Percentiles rank a stretch among this genome's conserved stretches.
Conservation (phyloP, 2,113 vertebrate genomes). For the Rhinogobius similis region DNA sequence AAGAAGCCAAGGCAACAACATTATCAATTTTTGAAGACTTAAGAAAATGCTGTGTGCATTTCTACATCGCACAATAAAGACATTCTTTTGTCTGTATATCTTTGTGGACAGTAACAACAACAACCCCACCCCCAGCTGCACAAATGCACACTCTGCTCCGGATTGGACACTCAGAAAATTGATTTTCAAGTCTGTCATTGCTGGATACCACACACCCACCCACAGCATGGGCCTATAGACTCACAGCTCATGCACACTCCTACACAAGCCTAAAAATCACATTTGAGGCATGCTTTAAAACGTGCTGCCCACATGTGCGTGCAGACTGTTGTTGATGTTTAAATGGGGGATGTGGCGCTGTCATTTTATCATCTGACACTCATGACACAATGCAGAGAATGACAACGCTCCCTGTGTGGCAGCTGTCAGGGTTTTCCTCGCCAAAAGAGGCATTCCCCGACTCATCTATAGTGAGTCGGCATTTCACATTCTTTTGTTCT, state of each 20-base stretch:
- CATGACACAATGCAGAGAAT: not conserved
- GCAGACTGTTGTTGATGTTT: conserved; percentile 17
- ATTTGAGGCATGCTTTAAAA: conserved; percentile 21
- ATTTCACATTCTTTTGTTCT: not conserved
- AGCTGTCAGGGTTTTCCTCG: conserved; percentile 37
- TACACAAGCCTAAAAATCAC: conserved; percentile 3
- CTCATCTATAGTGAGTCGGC: conserved; percentile 21
- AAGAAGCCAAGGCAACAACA: too few relatives aligned
- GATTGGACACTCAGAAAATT: conserved; percentile 12
- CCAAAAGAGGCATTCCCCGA: conserved; percentile 56
- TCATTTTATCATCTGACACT: not conserved
- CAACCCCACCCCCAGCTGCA: conserved; percentile 7
- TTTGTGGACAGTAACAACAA: conserved; percentile 1
- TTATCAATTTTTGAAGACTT: too few relatives aligned
- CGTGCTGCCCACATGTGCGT: conserved; percentile 9
- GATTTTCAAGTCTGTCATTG: conserved; percentile 24
- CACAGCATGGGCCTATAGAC: not conserved
- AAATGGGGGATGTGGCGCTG: not conserved
- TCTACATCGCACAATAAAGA: not conserved
- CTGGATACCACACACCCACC: not conserved
- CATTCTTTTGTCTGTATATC: not conserved
- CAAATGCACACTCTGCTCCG: not conserved
- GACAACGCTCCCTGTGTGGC: conserved; percentile 23
- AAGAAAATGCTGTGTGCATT: too few relatives aligned
- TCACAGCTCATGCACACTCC: conserved; percentile 10